Evolutionary conservation across 2,888 invertebrate species (phyloP), one percentile per base, ranked within the genome.

Genomic region (Agriotes lineatus): DNA sequence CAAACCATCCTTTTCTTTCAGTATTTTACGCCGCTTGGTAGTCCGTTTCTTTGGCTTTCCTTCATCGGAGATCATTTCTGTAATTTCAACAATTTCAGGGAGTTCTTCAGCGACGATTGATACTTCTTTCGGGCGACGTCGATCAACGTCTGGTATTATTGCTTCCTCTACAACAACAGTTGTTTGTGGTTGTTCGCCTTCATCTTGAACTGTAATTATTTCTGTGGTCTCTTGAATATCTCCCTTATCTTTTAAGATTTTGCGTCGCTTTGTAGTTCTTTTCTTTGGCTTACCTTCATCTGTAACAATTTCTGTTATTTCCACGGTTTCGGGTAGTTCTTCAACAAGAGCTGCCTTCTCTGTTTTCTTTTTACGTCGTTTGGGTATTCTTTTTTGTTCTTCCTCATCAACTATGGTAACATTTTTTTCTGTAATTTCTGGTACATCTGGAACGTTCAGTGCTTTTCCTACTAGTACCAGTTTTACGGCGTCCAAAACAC

Each of bases 11-110:
- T 73, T 75, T 72, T 73, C 63, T 79, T 67, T 78, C 48, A 72
- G 76, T 71, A 74, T 59, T 73, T 77, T 62, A 75, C 76, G 14
- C 62, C 73, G 50, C 72, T 77, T 68, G 76, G 77, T 2, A 77
- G 78, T 69, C 83, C 65, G 2, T 16, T 65, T 65, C 12, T 57
- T 58, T 3, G 83, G 60, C 83, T 78, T 10, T 76, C 82, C 67
- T 82, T 85, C 48, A 81, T 84, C 1, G 83, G 77, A 1, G 78
- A 78, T 68, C 82, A 82, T 3, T 83, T 84, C 9, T 77, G 82
- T 58, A 39, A 72, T 72, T 67, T 81, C 59, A 64, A 75, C 75
- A 56, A 79, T 75, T 61, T 63, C 62, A 3, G 57, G 45, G 62
- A 67, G 37, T 65, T 74, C 61, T 54, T 74, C 56, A 9, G 66